phyloP scores from a whole-genome alignment of 2,888 invertebrate genomes.

The Zootermopsis nevadensis region DNA sequence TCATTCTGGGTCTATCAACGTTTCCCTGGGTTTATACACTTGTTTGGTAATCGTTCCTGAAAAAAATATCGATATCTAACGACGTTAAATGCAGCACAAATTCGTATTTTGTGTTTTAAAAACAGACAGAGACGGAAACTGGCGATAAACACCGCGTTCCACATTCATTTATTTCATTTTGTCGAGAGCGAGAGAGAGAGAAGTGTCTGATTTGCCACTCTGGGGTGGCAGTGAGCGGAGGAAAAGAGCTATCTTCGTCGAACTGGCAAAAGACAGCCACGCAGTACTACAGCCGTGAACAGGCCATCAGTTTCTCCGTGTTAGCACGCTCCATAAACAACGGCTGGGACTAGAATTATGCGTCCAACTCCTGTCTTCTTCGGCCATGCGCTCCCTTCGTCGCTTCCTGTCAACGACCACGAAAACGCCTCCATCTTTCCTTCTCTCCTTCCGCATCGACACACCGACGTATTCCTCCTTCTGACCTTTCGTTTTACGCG shows the following conservation, averaged over 20 bases:
- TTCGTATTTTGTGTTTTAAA: too few relatives aligned
- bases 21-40: too few relatives aligned
- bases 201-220: not conserved
- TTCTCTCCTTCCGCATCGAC: too few relatives aligned
- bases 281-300: not conserved
- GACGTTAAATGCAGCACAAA: too few relatives aligned
- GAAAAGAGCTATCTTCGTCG: not conserved
- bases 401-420: not conserved
- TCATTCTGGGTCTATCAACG: too few relatives aligned
- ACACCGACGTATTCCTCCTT: not conserved
- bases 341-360: not conserved
- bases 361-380: not conserved
- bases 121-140: too few relatives aligned
- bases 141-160: too few relatives aligned
- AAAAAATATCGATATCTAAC: too few relatives aligned
- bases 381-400: not conserved
- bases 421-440: too few relatives aligned
- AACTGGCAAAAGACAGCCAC: not conserved
- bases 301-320: not conserved
- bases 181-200: too few relatives aligned
- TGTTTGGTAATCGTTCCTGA: too few relatives aligned
- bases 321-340: not conserved
- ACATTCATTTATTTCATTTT: too few relatives aligned
- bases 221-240: not conserved
- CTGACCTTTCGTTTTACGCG: not conserved